phyloP scores from a whole-genome alignment of 2,888 invertebrate genomes.

The Drosophila trichaetosa region DNA sequence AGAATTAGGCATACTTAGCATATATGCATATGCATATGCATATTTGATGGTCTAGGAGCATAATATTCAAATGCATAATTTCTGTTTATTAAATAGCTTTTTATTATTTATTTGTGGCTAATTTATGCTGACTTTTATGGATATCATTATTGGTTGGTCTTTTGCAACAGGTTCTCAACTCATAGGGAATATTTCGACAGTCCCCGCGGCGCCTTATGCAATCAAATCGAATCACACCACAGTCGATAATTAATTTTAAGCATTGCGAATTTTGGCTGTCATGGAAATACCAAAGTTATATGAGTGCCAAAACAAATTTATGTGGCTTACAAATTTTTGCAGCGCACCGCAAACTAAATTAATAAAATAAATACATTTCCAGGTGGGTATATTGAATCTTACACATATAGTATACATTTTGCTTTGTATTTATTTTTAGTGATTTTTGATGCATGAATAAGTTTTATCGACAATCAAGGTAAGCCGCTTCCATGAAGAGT shows the following conservation, averaged over 20 bases:
- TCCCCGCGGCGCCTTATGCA: slow-evolving; percentile 49
- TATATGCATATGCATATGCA: slow-evolving; percentile 16
- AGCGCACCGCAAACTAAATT: slow-evolving; percentile 25
- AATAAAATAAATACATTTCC: slow-evolving; percentile 35
- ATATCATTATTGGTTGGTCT: slow-evolving; percentile 21
- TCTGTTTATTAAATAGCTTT: slow-evolving; percentile 37
- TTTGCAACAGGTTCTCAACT: slow-evolving; percentile 55
- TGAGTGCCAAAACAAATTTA: slow-evolving; percentile 51
- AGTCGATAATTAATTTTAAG: slow-evolving; percentile 67
- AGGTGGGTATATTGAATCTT: background rate
- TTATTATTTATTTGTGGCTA: slow-evolving; percentile 41
- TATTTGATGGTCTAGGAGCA: slow-evolving; percentile 3
- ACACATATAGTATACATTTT: slow-evolving; percentile 1
- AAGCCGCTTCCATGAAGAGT: slow-evolving; percentile 52
- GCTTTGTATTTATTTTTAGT: slow-evolving; percentile 15
- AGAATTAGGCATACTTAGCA: slow-evolving; percentile 66
- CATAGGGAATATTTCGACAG: slow-evolving; percentile 40
- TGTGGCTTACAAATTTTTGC: slow-evolving; percentile 52
- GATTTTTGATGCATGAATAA: slow-evolving; percentile 66
- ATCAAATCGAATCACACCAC: slow-evolving; percentile 60
- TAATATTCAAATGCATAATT: slow-evolving; percentile 30
- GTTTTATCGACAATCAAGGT: slow-evolving; percentile 80
- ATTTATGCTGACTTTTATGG: slow-evolving; percentile 44
- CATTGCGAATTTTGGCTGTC: slow-evolving; percentile 63
- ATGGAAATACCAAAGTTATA: slow-evolving; percentile 66